phyloP scores from a whole-genome alignment of 1,140 invertebrate genomes.

The Drosophila serrata region DNA sequence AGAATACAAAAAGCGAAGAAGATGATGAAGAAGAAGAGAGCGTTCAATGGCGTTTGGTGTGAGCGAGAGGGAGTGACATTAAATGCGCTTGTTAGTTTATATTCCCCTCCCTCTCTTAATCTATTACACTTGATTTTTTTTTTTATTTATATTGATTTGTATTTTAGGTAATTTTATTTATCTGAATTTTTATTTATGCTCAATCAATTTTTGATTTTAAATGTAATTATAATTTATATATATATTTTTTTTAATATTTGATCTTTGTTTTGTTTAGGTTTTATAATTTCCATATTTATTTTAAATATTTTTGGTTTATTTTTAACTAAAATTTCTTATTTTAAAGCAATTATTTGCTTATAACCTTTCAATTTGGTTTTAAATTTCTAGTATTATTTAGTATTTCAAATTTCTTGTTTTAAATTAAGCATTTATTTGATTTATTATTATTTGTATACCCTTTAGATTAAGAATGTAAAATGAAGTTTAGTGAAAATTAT shows the following conservation, averaged over 20 bases:
- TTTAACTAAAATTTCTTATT: too few species aligned
- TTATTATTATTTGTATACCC: too few species aligned
- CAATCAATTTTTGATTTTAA: not conserved
- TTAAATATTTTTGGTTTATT: too few species aligned
- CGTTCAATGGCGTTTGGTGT: slow-evolving; percentile 80
- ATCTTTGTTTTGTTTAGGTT: too few species aligned
- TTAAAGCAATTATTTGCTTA: too few species aligned
- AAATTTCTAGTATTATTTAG: too few species aligned
- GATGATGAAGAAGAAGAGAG: slow-evolving; percentile 40
- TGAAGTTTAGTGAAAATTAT: too few species aligned
- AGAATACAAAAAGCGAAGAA: slow-evolving; percentile 41
- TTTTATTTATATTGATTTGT: not conserved
- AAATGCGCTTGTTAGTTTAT: slow-evolving; percentile 58
- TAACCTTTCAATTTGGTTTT: too few species aligned
- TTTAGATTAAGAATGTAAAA: too few species aligned
- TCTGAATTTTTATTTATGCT: not conserved
- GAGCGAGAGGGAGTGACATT: slow-evolving; percentile 55
- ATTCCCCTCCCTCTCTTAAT: slow-evolving; percentile 8
- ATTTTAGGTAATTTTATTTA: not conserved
- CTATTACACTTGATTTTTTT: not conserved
- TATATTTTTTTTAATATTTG: not conserved
- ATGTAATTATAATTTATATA: not conserved
- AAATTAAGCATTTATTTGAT: too few species aligned
- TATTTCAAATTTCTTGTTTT: too few species aligned
- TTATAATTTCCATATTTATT: too few species aligned